A percentile compares a stretch with the other conserved stretches of the same genome.
These are phyloP conservation scores for Gonioctena quinquepunctata DNA, from an alignment of 1,140 invertebrate genomes.

Conservation along the genomic window DNA sequence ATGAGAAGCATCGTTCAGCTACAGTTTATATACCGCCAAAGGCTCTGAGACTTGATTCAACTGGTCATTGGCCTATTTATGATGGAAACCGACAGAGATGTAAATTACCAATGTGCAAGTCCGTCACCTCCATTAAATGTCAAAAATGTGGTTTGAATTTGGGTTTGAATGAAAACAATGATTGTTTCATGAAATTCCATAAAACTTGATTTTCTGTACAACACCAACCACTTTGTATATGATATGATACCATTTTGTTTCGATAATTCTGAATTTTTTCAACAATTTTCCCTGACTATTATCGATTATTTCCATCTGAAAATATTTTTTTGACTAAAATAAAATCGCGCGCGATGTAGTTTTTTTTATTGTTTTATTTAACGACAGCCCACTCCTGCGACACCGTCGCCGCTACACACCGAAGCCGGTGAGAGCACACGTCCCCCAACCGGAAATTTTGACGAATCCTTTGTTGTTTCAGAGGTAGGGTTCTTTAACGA, in stretches of 20 bases:
- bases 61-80: conserved; percentile 10
- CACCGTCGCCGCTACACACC: too few relatives aligned
- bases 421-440: too few relatives aligned
- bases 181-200: conserved; percentile 18
- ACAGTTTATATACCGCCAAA: conserved; percentile 20
- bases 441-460: too few relatives aligned
- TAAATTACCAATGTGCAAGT: conserved; percentile 19
- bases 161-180: conserved; percentile 18
- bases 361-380: too few relatives aligned
- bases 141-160: conserved; percentile 19
- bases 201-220: conserved; percentile 5
- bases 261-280: not conserved
- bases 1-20: too few relatives aligned
- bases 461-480: too few relatives aligned
- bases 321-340: too few relatives aligned
- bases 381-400: too few relatives aligned
- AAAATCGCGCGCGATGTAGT: too few relatives aligned
- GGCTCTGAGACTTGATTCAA: not conserved
- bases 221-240: conserved; percentile 6
- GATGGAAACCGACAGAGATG: conserved; percentile 6
- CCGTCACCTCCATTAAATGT: conserved; percentile 19
- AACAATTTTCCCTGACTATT: not conserved
- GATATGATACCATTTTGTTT: not conserved
- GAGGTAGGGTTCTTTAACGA: too few relatives aligned
- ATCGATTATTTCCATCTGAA: too few relatives aligned